These are phyloP conservation scores for Bimastos eiseni DNA, from an alignment of 2,888 invertebrate genomes.

Conservation along the genomic window DNA sequence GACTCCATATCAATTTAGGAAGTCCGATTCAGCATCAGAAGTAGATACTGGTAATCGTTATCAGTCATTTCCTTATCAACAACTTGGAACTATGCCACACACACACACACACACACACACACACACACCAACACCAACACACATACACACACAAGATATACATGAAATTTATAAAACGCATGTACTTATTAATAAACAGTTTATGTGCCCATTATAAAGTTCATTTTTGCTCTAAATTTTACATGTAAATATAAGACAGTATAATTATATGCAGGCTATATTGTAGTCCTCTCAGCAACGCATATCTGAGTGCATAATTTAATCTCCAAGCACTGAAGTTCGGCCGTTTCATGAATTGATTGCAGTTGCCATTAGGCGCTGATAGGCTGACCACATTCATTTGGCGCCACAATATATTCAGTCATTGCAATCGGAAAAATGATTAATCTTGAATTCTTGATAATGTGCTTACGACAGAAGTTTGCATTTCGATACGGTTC, in stretches of 20 bases:
- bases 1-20: neutral
- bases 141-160: too few relatives aligned
- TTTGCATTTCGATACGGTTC: neutral
- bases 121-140: neutral
- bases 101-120: neutral
- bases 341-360: neutral
- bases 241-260: too few relatives aligned
- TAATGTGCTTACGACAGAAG: neutral
- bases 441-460: neutral
- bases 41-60: neutral
- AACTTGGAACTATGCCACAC: neutral
- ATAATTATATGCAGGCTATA: too few relatives aligned
- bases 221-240: too few relatives aligned
- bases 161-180: too few relatives aligned
- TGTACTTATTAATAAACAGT: too few relatives aligned
- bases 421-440: neutral
- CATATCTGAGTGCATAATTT: neutral
- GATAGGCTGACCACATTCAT: neutral
- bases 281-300: too few relatives aligned
- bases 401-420: neutral
- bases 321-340: neutral
- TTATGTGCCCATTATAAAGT: too few relatives aligned
- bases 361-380: neutral
- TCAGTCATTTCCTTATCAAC: constrained; percentile 1
- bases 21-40: neutral